These are phyloP conservation scores for Phalacrocorax carbo DNA, from an alignment of 2,113 vertebrate genomes.

Conservation along the genomic window DNA sequence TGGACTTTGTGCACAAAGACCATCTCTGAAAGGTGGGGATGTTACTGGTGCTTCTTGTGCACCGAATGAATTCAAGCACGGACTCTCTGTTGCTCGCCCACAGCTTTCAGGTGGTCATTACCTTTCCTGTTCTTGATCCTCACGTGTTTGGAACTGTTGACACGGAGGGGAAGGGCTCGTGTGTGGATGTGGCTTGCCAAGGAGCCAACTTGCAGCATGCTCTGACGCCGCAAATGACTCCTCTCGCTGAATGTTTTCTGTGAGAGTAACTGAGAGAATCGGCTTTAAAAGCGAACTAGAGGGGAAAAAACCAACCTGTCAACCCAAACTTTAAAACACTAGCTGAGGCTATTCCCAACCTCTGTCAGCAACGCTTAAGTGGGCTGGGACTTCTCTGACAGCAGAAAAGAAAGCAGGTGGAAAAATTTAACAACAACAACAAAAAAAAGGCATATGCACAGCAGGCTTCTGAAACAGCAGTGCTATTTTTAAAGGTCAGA, in stretches of 20 bases:
- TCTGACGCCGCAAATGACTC: background rate
- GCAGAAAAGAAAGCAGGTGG: background rate
- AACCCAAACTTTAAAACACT: background rate
- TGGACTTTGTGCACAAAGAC: background rate
- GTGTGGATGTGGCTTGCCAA: background rate
- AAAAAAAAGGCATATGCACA: background rate
- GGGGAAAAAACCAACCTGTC: background rate
- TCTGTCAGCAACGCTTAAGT: background rate
- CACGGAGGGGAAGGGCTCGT: background rate
- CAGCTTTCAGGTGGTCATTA: background rate
- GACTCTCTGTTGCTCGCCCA: background rate
- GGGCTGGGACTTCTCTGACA: background rate
- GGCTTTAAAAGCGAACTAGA: background rate
- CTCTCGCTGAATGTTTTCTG: background rate
- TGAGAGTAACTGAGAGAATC: background rate
- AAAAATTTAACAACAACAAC: background rate
- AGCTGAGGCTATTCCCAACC: background rate
- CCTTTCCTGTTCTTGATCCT: background rate
- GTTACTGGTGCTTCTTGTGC: background rate
- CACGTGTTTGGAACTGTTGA: background rate
- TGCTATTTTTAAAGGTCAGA: conserved; percentile 52
- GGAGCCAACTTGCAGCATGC: background rate
- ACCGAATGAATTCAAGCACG: background rate
- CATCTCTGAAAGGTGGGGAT: background rate
- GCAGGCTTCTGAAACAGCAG: conserved; percentile 11